Base-by-base conservation (phyloP, 2,797 vertebrate genomes). In the Australoheros facetus region DNA sequence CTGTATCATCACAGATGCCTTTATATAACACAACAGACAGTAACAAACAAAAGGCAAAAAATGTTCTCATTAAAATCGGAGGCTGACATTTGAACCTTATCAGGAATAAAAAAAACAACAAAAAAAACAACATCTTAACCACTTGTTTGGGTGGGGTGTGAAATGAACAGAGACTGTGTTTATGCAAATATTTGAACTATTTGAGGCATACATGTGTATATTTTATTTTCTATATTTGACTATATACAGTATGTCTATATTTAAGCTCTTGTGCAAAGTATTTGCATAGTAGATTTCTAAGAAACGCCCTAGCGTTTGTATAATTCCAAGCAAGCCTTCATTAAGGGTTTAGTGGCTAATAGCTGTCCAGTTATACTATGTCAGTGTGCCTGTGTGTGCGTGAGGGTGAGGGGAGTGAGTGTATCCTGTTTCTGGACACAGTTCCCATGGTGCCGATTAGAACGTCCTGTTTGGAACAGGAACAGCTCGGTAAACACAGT, bases 401-500 rank as follows among this genome's bases (percentile, higher is more conserved):
- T 56, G 60, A 81, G 59, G 75, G 39, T 72, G 60, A 69, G 45
- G 26, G 64, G 26, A 69, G 62, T 78, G 57, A 77, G 60, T 56
- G 64, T 60, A 23, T 87, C 62, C 76, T 88, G 75, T 83, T 90
- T 85, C 83, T 86, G 80, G 77, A 87, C 77, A 53, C 60, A 23
- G 42, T 56, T 90, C 91, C 78, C 78, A 69, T 88, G 72, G 75
- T 81, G 75, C n/a, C 16, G 83, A 91, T 83, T 90, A 83, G 81
- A 89, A 90, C 78, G 79, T 94, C 91, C 92, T 92, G 91, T 92
- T 89, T 86, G 82, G 75, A 91, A 51, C 73, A 81, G 86, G 80
- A 90, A 76, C 85, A 77, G 76, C 87, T 93, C 84, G 34, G 91
- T 89, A 93, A 93, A 93, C 87, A 91, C 39, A 55, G n/a, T 77